phyloP scores from a whole-genome alignment of 1,140 invertebrate genomes.

The Neodiprion pinetum region DNA sequence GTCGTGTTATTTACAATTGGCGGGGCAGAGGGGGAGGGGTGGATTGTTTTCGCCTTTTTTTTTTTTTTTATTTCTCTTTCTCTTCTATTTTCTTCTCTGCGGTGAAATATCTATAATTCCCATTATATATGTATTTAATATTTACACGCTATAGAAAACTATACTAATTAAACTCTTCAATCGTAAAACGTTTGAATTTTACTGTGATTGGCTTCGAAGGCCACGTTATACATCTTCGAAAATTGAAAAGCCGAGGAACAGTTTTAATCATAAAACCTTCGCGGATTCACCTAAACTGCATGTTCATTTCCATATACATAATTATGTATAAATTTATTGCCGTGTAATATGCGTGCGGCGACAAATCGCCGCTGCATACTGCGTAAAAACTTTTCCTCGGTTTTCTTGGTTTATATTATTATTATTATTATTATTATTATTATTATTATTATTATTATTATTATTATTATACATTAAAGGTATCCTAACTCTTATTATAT shows the following conservation, averaged over 20 bases:
- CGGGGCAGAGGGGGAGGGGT: not conserved
- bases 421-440: too few species aligned
- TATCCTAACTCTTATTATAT: too few species aligned
- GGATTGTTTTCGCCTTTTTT: not conserved
- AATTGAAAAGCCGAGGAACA: slow-evolving; percentile 1
- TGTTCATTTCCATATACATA: not conserved
- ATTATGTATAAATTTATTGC: not conserved
- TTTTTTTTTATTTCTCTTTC: not conserved
- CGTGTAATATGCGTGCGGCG: too few species aligned
- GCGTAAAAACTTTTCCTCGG: too few species aligned
- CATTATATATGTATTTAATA: not conserved
- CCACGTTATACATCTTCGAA: slow-evolving; percentile 22
- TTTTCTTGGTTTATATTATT: too few species aligned
- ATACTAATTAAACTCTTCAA: slow-evolving; percentile 2
- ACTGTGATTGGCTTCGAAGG: slow-evolving; percentile 27
- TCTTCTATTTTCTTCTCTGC: not conserved
- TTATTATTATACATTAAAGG: too few species aligned
- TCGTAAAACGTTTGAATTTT: slow-evolving; percentile 17
- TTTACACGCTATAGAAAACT: not conserved
- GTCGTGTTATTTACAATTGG: too few species aligned
- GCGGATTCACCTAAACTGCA: not conserved
- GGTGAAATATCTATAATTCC: not conserved
- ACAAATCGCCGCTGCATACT: too few species aligned
- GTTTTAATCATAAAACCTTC: not conserved
- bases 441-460: too few species aligned